Conservation (phyloP, 2,797 vertebrate species). For the Synaphobranchus kaupii region DNA sequence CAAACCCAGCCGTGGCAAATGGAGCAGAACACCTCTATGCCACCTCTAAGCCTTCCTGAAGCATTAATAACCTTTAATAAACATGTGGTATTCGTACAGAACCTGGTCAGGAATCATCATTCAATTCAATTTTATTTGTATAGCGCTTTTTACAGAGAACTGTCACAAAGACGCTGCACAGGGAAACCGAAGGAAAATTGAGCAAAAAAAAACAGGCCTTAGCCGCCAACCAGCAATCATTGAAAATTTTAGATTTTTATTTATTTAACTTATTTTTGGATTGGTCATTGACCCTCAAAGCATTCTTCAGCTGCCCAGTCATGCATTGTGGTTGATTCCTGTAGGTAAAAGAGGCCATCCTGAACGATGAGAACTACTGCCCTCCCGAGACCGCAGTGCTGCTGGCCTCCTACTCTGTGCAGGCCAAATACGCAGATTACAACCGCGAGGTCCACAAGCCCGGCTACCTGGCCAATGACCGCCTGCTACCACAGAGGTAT, state of each 20-base stretch:
- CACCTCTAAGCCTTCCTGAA: not conserved
- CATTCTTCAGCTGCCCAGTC: not conserved
- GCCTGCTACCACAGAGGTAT: slow-evolving; percentile 95
- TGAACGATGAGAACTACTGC: slow-evolving; percentile 98
- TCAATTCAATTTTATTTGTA: too few relatives aligned
- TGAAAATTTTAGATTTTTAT: too few relatives aligned
- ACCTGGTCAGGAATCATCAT: not conserved
- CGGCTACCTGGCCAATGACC: slow-evolving; percentile 90
- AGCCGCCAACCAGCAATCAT: too few relatives aligned
- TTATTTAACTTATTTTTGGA: not conserved
- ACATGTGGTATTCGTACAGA: not conserved
- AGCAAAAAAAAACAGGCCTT: too few relatives aligned
- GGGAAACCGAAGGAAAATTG: too few relatives aligned
- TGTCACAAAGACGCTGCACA: too few relatives aligned
- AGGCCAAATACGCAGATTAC: slow-evolving; percentile 94
- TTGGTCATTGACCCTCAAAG: too few relatives aligned
- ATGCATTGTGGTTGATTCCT: not conserved
- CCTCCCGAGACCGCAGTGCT: slow-evolving; percentile 96
- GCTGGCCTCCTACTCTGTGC: slow-evolving; percentile 92
- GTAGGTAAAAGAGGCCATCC: slow-evolving; percentile 91
- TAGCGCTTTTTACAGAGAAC: too few relatives aligned
- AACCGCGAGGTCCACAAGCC: slow-evolving; percentile 89
- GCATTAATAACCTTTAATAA: not conserved
- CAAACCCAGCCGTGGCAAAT: not conserved
- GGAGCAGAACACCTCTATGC: not conserved